Percentiles rank a stretch among this genome's conserved stretches.
Evolutionary conservation across 2,888 invertebrate species (phyloP).

Genomic region (Bellardia pandia): DNA sequence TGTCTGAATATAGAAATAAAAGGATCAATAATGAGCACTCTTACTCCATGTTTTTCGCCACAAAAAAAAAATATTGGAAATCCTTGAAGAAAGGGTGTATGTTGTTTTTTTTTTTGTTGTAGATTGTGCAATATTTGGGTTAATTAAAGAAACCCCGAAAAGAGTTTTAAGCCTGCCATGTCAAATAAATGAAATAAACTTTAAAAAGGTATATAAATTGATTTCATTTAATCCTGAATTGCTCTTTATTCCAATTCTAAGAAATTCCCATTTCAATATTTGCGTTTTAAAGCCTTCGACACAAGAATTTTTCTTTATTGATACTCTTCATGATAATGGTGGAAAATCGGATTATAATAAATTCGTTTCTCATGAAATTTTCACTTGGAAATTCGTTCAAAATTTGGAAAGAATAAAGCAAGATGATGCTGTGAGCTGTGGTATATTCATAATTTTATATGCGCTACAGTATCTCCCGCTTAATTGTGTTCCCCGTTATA

Average conservation of each 20-base stretch:
- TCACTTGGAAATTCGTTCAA: not conserved
- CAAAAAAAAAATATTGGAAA: slow-evolving; percentile 12
- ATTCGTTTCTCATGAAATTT: not conserved
- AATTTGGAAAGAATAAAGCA: not conserved
- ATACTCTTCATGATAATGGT: not conserved
- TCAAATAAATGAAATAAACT: not conserved
- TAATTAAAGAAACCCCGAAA: not conserved
- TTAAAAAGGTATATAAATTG: slow-evolving; percentile 4
- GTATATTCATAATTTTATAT: no score
- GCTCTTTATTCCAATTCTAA: slow-evolving; percentile 31
- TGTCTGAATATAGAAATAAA: not conserved
- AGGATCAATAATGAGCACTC: not conserved
- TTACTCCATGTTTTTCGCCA: not conserved
- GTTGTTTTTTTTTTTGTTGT: no score
- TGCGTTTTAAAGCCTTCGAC: not conserved
- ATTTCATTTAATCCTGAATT: not conserved
- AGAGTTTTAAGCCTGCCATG: slow-evolving; percentile 14
- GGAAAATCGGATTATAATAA: slow-evolving; percentile 1
- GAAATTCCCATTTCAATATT: not conserved
- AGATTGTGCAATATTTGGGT: slow-evolving; percentile 34
- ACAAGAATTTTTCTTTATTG: slow-evolving; percentile 6
- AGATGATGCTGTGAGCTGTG: no score
- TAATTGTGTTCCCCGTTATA: no score
- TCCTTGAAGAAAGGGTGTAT: no score
- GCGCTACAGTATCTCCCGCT: no score